Conservation (phyloP, 2,888 invertebrate species). For the Apodemia mormo region DNA sequence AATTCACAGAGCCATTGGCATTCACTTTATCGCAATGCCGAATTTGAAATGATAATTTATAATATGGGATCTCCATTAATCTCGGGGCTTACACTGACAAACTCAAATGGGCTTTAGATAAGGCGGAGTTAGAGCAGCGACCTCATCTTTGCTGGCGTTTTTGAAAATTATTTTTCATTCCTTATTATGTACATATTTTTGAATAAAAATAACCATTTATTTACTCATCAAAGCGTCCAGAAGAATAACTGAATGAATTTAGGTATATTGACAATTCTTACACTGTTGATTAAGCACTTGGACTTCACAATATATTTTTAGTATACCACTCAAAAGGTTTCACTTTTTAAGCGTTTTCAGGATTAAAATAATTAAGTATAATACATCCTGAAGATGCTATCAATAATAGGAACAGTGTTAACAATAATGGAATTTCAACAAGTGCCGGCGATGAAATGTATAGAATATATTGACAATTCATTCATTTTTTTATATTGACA, state of each 20-base stretch:
- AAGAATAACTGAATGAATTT: not conserved
- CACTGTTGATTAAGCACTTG: too few relatives aligned
- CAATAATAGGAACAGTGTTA: too few relatives aligned
- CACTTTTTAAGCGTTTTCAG: too few relatives aligned
- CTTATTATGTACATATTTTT: slow-evolving; percentile 15
- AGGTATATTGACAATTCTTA: not conserved
- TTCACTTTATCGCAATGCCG: slow-evolving; percentile 23
- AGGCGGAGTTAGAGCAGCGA: slow-evolving; percentile 4
- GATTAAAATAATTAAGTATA: too few relatives aligned
- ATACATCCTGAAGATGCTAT: too few relatives aligned
- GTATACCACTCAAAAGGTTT: too few relatives aligned
- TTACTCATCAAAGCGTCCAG: not conserved
- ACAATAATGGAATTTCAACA: too few relatives aligned
- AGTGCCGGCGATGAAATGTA: too few relatives aligned
- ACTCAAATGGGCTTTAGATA: slow-evolving; percentile 19
- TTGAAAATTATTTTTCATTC: not conserved
- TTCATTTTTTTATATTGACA: too few relatives aligned
- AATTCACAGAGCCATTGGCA: slow-evolving; percentile 2
- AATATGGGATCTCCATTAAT: slow-evolving; percentile 30
- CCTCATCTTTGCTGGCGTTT: not conserved
- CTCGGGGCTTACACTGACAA: slow-evolving; percentile 17
- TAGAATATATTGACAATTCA: too few relatives aligned
- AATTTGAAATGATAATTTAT: slow-evolving; percentile 44
- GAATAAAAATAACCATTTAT: not conserved
- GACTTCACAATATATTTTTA: too few relatives aligned